phyloP scores from a whole-genome alignment of 2,797 vertebrate genomes.

The Peromyscus attwateri region DNA sequence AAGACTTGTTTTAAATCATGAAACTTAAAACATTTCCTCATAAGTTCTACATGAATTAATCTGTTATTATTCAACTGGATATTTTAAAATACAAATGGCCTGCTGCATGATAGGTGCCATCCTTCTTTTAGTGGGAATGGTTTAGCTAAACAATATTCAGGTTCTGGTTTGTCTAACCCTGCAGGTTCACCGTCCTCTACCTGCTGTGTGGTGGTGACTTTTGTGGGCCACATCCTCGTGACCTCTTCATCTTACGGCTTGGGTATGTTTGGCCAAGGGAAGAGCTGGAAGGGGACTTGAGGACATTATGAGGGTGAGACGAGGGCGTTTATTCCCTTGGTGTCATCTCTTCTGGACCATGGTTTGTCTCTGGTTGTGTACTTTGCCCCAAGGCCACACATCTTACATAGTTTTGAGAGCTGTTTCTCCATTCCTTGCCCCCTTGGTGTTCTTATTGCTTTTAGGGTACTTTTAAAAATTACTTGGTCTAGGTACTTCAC shows the following conservation, averaged over 20 bases:
- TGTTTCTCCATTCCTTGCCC: not conserved
- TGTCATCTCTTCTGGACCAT: not conserved
- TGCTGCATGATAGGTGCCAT: not conserved
- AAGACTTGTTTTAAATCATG: not conserved
- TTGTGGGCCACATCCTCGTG: not conserved
- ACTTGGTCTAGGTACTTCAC: not conserved
- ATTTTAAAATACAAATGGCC: not conserved
- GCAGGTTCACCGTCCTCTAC: not conserved
- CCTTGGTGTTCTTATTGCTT: not conserved
- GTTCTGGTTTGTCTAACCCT: not conserved
- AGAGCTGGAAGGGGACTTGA: not conserved
- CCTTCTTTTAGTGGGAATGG: not conserved
- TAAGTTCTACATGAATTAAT: constrained; percentile 23
- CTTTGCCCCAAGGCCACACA: not conserved
- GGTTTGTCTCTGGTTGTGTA: not conserved
- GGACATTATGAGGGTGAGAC: not conserved
- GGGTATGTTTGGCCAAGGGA: not conserved
- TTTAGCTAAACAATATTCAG: not conserved
- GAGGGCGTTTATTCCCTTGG: not conserved
- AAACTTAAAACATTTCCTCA: not conserved
- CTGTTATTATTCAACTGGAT: not conserved
- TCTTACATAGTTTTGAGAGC: not conserved
- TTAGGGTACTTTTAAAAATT: not conserved
- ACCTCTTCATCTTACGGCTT: not conserved
- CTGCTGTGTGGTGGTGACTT: not conserved